Base-by-base conservation (phyloP, 2,113 vertebrate genomes). In the Egretta garzetta region DNA sequence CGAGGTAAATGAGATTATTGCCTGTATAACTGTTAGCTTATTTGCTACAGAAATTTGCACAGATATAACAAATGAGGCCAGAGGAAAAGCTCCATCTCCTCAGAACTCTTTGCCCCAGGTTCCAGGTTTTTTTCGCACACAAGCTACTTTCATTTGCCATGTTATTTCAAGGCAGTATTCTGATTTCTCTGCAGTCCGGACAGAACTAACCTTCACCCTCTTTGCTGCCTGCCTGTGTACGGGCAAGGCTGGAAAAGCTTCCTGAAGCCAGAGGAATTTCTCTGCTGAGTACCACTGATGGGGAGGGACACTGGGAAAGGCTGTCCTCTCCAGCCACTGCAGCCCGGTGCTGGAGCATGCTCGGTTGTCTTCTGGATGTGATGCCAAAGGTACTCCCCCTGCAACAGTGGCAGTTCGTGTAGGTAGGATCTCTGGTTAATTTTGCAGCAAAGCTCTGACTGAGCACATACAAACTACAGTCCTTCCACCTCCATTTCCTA, bases 1-100 rank as follows among this genome's bases (percentile, higher is more conserved):
- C 33, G 87, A 95, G 73, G 90, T 90, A 95, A 94, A 96, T 50
- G 58, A 90, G 89, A 94, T 93, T 86, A 87, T 64, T 82, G 73
- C 70, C 81, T 90, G 33, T 63, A 24, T 91, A 85, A 88, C 64
- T 74, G 64, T 64, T 89, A 64, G 56, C 60, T 87, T 81, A 75
- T 95, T 94, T 91, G 64, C 70, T 87, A 72, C 73, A 91, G 86
- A 82, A 83, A 87, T 85, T 91, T 80, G 74, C 62, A 60, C 52
- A 93, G 91, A 79, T 93, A 75, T 21, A 91, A 91, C 86, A 95
- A 94, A 96, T 53, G 81, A 86, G 67, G 71, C 66, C 73, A 87
- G 77, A 85, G 52, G 56, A 94, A 93, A 93, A 91, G 68, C 84
- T 66, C 50, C 24, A 12, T 89, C 68, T 71, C 56, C 75, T n/a